A percentile compares a stretch with the other conserved stretches of the same genome.
Conservation (phyloP, 2,797 vertebrate species). For the Brachymystax lenok region DNA sequence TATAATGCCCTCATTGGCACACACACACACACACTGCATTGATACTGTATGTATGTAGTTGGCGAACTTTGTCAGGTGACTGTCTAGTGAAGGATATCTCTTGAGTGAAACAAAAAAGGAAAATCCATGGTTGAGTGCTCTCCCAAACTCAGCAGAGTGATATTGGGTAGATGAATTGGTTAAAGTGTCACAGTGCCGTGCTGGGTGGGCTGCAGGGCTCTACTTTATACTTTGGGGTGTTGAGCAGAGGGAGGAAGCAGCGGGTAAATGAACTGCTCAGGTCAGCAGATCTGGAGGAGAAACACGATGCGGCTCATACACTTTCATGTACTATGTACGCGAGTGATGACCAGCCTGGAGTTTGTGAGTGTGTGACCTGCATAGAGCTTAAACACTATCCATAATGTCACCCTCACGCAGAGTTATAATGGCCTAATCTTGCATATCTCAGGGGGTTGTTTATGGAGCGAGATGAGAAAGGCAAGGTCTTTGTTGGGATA, state of each 20-base stretch:
- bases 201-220: not conserved
- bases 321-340: slow-evolving; percentile 69
- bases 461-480: too few species aligned
- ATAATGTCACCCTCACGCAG: too few species aligned
- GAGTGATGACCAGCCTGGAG: slow-evolving; percentile 33
- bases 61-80: not conserved
- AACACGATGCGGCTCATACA: slow-evolving; percentile 56
- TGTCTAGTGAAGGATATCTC: slow-evolving; percentile 9
- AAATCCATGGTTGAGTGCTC: slow-evolving; percentile 16
- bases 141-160: slow-evolving; percentile 56
- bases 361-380: not conserved
- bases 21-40: too few species aligned
- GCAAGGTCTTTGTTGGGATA: slow-evolving; percentile 16
- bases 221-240: not conserved
- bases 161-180: slow-evolving; percentile 32
- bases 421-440: too few species aligned
- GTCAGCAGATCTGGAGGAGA: slow-evolving; percentile 73
- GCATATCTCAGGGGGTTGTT: too few species aligned
- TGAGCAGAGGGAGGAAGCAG: not conserved
- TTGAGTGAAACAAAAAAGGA: not conserved
- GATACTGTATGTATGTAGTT: not conserved
- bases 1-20: too few species aligned
- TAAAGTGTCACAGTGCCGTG: not conserved
- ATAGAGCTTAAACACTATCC: too few species aligned
- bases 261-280: slow-evolving; percentile 4